These are phyloP conservation scores for Microdon myrmicae DNA, from an alignment of 2,888 invertebrate species.

Conservation along the genomic window DNA sequence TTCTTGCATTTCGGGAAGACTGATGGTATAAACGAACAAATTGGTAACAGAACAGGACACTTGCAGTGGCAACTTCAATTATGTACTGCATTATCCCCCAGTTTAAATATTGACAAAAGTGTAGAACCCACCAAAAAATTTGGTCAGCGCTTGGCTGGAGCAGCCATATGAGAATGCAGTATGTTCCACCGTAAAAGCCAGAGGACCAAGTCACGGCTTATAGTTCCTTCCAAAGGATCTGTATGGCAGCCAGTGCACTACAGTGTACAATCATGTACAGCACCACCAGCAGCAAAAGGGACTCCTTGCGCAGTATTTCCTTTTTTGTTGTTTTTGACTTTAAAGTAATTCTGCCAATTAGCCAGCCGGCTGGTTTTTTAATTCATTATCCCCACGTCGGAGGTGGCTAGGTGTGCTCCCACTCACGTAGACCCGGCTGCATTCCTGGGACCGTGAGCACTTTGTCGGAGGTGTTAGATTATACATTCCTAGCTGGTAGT, in stretches of 20 bases:
- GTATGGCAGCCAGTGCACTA: neutral
- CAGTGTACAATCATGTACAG: neutral
- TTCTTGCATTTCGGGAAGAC: too few species aligned
- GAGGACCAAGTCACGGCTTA: too few species aligned
- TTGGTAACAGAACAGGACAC: constrained; percentile 23
- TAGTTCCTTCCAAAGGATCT: too few species aligned
- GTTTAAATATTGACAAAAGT: constrained; percentile 29
- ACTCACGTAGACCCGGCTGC: constrained; percentile 8
- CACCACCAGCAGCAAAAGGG: neutral
- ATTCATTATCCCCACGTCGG: constrained; percentile 19
- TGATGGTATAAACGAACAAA: constrained; percentile 31
- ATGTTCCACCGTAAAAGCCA: too few species aligned
- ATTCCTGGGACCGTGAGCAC: constrained; percentile 9
- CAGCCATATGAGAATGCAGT: too few species aligned
- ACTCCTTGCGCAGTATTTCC: neutral
- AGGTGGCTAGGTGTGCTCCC: neutral
- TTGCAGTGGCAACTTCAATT: constrained; percentile 31
- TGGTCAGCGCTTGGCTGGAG: too few species aligned
- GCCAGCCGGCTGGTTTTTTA: constrained; percentile 28
- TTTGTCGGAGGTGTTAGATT: constrained; percentile 18
- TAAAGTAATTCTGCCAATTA: constrained; percentile 39
- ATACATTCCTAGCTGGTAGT: too few species aligned
- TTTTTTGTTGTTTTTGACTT: too few species aligned
- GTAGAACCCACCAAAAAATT: too few species aligned
- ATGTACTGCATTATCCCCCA: constrained; percentile 31